Percentiles rank a stretch among this genome's conserved stretches.
Conservation (phyloP, 2,888 invertebrate genomes). For the Agonopterix alstromeriana region DNA sequence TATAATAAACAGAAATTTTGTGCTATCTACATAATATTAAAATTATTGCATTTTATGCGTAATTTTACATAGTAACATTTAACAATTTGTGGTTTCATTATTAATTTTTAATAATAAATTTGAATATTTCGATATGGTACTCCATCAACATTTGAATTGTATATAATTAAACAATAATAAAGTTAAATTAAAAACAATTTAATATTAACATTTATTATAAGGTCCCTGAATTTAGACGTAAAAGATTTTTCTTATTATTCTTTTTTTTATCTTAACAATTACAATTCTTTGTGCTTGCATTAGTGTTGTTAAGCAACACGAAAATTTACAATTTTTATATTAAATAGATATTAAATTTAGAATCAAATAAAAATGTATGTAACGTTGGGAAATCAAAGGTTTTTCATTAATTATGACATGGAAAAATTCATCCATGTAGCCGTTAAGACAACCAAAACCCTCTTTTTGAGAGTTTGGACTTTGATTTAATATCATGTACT, state of each 20-base stretch:
- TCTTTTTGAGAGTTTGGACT: too few species aligned
- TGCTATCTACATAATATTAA: conserved; percentile 46
- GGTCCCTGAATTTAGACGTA: conserved; percentile 41
- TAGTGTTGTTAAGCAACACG: conserved; percentile 4
- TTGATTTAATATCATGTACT: too few species aligned
- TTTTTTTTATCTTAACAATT: conserved; percentile 5
- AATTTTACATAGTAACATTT: conserved; percentile 12
- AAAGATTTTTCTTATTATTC: conserved; percentile 13
- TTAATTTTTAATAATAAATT: conserved; percentile 1
- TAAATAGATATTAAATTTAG: conserved; percentile 17
- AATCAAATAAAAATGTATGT: too few species aligned
- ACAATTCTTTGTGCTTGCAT: conserved; percentile 7
- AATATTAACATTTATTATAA: conserved; percentile 12
- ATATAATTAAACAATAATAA: background rate
- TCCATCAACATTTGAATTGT: background rate
- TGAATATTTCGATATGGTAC: conserved; percentile 2
- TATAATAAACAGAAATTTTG: conserved; percentile 17
- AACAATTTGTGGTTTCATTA: conserved; percentile 4
- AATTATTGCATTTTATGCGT: conserved; percentile 62
- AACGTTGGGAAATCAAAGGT: too few species aligned
- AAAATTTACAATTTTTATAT: conserved; percentile 9
- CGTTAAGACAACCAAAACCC: too few species aligned
- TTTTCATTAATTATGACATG: too few species aligned
- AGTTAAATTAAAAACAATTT: background rate
- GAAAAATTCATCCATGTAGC: too few species aligned